Conservation (phyloP, 2,797 vertebrate genomes). For the Myotis pilosus region DNA sequence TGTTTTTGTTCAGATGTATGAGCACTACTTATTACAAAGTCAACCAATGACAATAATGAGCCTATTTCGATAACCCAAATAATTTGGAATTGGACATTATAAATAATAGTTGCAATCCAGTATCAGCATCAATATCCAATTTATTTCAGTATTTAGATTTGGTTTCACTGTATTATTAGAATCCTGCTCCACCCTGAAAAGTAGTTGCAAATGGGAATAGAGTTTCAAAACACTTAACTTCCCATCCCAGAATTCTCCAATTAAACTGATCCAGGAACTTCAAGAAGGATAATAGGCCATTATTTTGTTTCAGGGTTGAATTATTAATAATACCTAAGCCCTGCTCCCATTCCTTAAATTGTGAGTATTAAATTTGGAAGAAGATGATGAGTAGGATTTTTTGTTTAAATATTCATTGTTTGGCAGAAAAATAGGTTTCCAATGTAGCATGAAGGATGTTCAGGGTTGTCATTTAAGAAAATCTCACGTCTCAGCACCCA, state of each 20-base stretch:
- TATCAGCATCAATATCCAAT: constrained; percentile 34
- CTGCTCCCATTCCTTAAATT: constrained; percentile 39
- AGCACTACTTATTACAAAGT: constrained; percentile 52
- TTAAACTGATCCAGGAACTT: constrained; percentile 55
- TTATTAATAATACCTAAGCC: constrained; percentile 67
- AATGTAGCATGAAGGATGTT: constrained; percentile 40
- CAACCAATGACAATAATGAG: constrained; percentile 47
- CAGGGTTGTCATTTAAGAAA: constrained; percentile 42
- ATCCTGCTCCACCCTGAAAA: not conserved
- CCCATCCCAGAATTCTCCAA: constrained; percentile 38
- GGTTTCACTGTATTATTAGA: constrained; percentile 19
- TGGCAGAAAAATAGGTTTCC: constrained; percentile 52
- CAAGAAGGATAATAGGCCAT: constrained; percentile 65
- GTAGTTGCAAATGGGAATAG: not conserved
- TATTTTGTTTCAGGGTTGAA: constrained; percentile 71
- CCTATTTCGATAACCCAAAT: constrained; percentile 47
- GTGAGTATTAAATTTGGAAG: constrained; percentile 33
- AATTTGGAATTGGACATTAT: constrained; percentile 38
- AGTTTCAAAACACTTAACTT: constrained; percentile 56
- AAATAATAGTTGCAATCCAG: constrained; percentile 47
- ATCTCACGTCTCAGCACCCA: not conserved
- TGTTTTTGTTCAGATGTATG: constrained; percentile 55
- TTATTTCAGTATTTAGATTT: constrained; percentile 58
- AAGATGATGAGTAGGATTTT: constrained; percentile 52
- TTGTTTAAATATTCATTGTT: constrained; percentile 59